Evolutionary conservation across 2,113 vertebrate species (phyloP), one percentile per base, ranked within the genome.

Genomic region (Melanostigma gelatinosum): DNA sequence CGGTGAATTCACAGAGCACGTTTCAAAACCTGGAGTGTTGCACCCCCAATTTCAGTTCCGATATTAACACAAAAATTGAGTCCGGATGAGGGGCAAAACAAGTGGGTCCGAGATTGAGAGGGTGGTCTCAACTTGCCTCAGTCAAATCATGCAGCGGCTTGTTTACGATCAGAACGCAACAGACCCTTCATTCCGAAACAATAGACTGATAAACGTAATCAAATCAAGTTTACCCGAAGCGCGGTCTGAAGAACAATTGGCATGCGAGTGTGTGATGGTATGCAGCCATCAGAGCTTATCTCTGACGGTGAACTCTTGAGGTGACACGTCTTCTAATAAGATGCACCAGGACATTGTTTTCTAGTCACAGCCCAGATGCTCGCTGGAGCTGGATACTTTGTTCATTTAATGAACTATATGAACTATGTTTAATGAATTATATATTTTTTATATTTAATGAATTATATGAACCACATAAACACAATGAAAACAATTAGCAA

Each of bases 271-370:
- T 29, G 27, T 58, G n/a, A 12, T 13, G 24, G 54, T 27, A 57
- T 57, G 55, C 24, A 27, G 11, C 55, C 11, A 27, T 27, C 22
- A 57, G 55, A 57, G 55, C 4, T 27, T 2, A 6, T 22, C 34
- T 38, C 34, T 6, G 20, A 16, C 8, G 60, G 34, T 8, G 16
- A 50, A 50, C 48, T 50, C 18, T 50, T 50, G 7, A 52, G 48
- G 48, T 2, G 4, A 8, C 61, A 40, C 10, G 4, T 62, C 34
- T 40, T 40, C 61, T 40, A 63, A 63, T 63, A 40, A 63, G 34
- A n/a, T 36, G 60, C 32, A 20, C 12, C 34, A 63, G 61, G 61
- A 38, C 61, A 36, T n/a, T 63, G 61, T 40, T 63, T 60, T 60
- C 57, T 40, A n/a, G 20, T 40, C 5, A 1, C 34, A 63, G 61